Percentiles rank a stretch among this genome's conserved stretches.
phyloP scores from a whole-genome alignment of 2,113 vertebrate genomes.

The Xenopus laevis region DNA sequence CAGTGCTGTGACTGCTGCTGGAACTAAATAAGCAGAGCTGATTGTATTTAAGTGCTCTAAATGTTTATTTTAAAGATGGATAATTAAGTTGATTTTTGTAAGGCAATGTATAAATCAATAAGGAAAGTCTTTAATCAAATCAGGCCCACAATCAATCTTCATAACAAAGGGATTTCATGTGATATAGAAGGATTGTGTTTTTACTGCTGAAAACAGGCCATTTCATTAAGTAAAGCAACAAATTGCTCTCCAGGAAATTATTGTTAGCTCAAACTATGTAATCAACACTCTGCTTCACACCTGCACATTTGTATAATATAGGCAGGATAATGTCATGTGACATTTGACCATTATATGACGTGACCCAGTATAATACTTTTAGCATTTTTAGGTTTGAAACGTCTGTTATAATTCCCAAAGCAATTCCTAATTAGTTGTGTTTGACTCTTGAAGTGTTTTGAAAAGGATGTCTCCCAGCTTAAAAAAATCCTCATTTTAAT shows the following conservation, averaged over 20 bases:
- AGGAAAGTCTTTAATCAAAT: constrained; percentile 51
- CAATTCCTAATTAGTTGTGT: constrained; percentile 71
- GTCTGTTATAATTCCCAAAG: constrained; percentile 68
- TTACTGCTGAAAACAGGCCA: constrained; percentile 55
- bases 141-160: constrained; percentile 53
- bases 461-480: constrained; percentile 56
- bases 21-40: constrained; percentile 1
- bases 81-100: constrained; percentile 54
- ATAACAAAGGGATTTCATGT: constrained; percentile 48
- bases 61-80: constrained; percentile 48
- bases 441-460: constrained; percentile 70
- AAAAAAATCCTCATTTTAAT: too few species aligned
- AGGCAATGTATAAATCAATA: constrained; percentile 57
- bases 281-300: constrained; percentile 65
- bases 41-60: constrained; percentile 2
- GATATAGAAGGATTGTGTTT: constrained; percentile 56
- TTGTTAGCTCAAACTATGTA: constrained; percentile 61
- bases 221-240: constrained; percentile 60
- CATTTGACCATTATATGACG: constrained; percentile 62
- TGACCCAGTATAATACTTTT: constrained; percentile 60
- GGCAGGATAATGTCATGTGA: constrained; percentile 60
- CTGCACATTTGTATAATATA: constrained; percentile 60
- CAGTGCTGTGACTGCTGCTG: neutral
- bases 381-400: constrained; percentile 59
- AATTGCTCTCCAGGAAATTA: constrained; percentile 64